Evolutionary conservation across 2,113 vertebrate genomes (phyloP).

Genomic region (Leptodactylus fuscus): DNA sequence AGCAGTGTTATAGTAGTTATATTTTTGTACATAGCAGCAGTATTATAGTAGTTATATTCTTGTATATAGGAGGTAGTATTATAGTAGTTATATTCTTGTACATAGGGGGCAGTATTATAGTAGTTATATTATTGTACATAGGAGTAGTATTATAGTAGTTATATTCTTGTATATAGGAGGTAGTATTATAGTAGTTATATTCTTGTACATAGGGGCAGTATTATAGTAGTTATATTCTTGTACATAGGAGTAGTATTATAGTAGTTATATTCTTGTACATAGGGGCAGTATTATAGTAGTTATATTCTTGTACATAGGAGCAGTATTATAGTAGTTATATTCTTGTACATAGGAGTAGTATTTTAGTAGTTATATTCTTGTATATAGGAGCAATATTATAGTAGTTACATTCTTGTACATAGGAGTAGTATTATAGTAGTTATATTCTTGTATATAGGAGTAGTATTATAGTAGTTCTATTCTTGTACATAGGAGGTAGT

Average conservation of each 20-base stretch:
- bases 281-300: neutral
- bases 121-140: neutral
- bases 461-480: neutral
- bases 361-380: neutral
- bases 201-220: slow-evolving; percentile 13
- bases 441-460: neutral
- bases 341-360: neutral
- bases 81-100: slow-evolving; percentile 12
- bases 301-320: slow-evolving; percentile 9
- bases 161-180: slow-evolving; percentile 1
- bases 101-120: neutral
- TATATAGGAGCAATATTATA: neutral
- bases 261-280: neutral
- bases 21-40: neutral
- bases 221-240: slow-evolving; percentile 11
- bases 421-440: slow-evolving; percentile 1
- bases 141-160: slow-evolving; percentile 3
- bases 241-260: neutral
- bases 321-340: neutral
- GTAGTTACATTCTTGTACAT: slow-evolving; percentile 1
- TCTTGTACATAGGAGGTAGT: neutral
- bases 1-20: slow-evolving; percentile 3
- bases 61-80: neutral
- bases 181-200: slow-evolving; percentile 22
- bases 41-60: too few relatives aligned